Evolutionary conservation across 2,113 vertebrate species (phyloP).

Genomic region (Apaloderma vittatum): DNA sequence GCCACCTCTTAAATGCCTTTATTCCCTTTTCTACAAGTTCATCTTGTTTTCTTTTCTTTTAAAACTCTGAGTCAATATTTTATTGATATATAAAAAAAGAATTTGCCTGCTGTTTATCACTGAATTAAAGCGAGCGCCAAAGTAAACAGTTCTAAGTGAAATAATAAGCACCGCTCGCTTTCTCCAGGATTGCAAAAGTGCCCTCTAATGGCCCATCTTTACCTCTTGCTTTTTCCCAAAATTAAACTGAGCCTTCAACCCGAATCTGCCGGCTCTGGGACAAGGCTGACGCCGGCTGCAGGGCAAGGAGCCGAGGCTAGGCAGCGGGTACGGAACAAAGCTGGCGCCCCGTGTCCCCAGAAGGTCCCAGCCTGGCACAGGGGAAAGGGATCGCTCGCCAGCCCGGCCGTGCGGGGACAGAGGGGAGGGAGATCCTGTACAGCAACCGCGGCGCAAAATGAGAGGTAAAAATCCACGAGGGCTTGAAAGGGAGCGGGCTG

Average conservation of each 20-base stretch:
- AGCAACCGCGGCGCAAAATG: rapidly evolving
- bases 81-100: conserved; percentile 51
- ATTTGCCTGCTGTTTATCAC: conserved; percentile 55
- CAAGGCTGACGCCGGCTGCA: background rate
- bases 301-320: background rate
- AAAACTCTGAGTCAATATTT: conserved; percentile 53
- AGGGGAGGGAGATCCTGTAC: background rate
- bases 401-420: background rate
- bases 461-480: rapidly evolving
- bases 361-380: background rate
- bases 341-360: background rate
- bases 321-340: background rate
- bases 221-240: background rate
- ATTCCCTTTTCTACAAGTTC: background rate
- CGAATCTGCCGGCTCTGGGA: rapidly evolving
- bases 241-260: background rate
- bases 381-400: background rate
- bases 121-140: conserved; percentile 52
- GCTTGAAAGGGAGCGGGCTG: background rate
- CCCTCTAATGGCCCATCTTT: conserved; percentile 71
- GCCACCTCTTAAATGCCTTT: conserved; percentile 9
- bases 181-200: conserved; percentile 75
- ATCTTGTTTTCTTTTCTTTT: conserved; percentile 38
- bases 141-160: conserved; percentile 44
- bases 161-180: conserved; percentile 39